Evolutionary conservation across 2,797 vertebrate species (phyloP).

Genomic region (Antrozous pallidus): DNA sequence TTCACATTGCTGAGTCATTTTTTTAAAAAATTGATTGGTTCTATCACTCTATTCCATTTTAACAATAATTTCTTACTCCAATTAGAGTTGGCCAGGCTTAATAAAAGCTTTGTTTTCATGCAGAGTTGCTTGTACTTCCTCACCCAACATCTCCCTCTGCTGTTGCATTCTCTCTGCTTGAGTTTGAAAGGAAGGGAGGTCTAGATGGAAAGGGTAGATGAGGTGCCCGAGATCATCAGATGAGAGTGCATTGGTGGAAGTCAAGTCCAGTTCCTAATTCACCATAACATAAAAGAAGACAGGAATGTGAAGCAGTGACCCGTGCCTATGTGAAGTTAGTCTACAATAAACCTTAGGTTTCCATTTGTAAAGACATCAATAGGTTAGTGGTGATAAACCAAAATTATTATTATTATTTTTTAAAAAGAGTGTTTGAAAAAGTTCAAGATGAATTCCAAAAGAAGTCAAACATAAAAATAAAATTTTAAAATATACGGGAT

Average conservation of each 20-base stretch:
- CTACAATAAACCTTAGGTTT: neutral
- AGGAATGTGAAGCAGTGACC: neutral
- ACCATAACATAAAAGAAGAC: neutral
- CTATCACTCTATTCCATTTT: conserved; percentile 3
- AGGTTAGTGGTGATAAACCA: neutral
- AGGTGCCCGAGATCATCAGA: neutral
- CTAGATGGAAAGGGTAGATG: neutral
- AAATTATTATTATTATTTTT: neutral
- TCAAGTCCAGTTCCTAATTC: neutral
- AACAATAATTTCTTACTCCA: conserved; percentile 5
- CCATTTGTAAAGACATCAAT: neutral
- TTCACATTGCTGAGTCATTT: neutral
- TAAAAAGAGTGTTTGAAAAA: conserved; percentile 9
- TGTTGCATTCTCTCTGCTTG: neutral
- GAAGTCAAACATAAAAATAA: conserved; percentile 32
- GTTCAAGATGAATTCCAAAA: conserved; percentile 48
- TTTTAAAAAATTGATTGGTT: neutral
- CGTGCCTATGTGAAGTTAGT: neutral
- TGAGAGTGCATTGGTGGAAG: neutral
- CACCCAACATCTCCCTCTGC: neutral
- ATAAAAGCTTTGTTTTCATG: neutral
- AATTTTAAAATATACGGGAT: neutral
- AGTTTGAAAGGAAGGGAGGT: neutral
- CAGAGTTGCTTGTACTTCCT: neutral
- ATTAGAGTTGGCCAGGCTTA: neutral